A percentile compares a stretch with the other conserved stretches of the same genome.
Evolutionary conservation across 2,797 vertebrate species (phyloP).

Genomic region (Nyctalus aviator): DNA sequence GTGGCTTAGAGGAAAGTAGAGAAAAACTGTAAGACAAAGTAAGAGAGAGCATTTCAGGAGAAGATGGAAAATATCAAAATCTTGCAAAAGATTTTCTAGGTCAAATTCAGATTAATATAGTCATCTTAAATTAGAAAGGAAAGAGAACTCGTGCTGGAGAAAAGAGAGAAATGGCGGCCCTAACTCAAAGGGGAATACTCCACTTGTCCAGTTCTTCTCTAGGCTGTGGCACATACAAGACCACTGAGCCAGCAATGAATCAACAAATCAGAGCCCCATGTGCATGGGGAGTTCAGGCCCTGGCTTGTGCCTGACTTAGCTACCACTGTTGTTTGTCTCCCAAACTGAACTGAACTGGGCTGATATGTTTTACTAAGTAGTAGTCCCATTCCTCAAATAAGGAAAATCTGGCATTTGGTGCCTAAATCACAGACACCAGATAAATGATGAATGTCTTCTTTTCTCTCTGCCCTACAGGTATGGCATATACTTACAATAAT

Average conservation of each 20-base stretch:
- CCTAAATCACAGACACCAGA: neutral
- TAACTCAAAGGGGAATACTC: no score
- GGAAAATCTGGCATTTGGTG: neutral
- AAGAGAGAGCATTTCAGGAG: constrained; percentile 8
- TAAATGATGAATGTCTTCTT: neutral
- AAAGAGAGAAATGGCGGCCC: no score
- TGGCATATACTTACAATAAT: neutral
- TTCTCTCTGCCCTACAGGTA: neutral
- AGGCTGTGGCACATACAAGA: no score
- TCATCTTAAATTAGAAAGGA: no score
- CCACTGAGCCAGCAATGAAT: no score
- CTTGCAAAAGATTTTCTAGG: neutral
- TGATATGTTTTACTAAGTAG: neutral
- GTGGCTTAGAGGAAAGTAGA: neutral
- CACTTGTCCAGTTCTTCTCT: no score
- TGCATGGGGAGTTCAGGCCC: no score
- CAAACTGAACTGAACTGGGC: neutral
- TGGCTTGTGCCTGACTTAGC: no score
- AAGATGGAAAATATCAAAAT: constrained; percentile 48
- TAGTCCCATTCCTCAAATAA: constrained; percentile 38
- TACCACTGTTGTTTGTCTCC: neutral
- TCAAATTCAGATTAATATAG: no score
- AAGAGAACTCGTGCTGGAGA: no score
- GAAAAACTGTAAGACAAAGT: constrained; percentile 3
- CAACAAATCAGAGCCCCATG: no score